These are phyloP conservation scores for Subanguina moxae DNA, from an alignment of 1,140 invertebrate genomes.

Conservation along the genomic window DNA sequence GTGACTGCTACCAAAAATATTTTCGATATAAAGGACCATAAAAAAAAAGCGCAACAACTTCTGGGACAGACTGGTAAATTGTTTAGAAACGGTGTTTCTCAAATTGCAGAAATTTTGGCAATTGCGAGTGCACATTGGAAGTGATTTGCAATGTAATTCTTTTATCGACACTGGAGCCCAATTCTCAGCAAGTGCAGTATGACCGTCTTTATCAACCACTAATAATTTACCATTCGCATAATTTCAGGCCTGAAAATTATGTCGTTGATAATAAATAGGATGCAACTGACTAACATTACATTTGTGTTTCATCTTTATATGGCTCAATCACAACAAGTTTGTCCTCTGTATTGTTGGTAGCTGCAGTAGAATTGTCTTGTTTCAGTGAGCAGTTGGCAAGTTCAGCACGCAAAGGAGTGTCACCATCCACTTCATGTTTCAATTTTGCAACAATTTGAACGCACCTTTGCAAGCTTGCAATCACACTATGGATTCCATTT, in stretches of 20 bases:
- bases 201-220: too few species aligned
- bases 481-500: too few species aligned
- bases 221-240: conserved; percentile 69
- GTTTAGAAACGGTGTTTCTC: too few species aligned
- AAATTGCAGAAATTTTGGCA: too few species aligned
- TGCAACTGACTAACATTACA: conserved; percentile 63
- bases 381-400: not conserved
- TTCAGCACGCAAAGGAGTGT: not conserved
- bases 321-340: conserved; percentile 19
- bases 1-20: too few species aligned
- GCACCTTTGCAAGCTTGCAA: conserved; percentile 12
- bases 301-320: conserved; percentile 81
- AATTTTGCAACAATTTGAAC: not conserved
- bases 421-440: not conserved
- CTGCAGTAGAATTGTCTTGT: not conserved
- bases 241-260: conserved; percentile 68
- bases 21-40: too few species aligned
- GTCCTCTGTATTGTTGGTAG: not conserved
- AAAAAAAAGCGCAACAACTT: too few species aligned
- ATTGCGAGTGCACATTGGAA: too few species aligned
- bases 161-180: too few species aligned
- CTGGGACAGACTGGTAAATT: too few species aligned
- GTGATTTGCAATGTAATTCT: too few species aligned
- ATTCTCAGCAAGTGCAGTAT: too few species aligned
- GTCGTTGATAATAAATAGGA: not conserved